phyloP scores from a whole-genome alignment of 2,797 vertebrate genomes.

The Myoxocephalus aenaeus region DNA sequence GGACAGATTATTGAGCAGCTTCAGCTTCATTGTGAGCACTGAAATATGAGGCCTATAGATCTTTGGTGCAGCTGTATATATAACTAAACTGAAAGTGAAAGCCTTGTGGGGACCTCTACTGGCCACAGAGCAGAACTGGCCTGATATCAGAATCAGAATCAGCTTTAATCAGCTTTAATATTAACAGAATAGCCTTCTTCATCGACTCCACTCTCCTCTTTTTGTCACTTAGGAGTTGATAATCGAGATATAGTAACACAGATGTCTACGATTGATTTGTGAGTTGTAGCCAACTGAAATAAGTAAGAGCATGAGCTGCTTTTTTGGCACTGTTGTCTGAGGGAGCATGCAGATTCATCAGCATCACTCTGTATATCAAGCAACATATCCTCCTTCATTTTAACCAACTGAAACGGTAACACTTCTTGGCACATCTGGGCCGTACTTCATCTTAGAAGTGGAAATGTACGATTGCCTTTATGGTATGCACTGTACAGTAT shows the following conservation, averaged over 20 bases:
- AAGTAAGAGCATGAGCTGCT: slow-evolving; percentile 23
- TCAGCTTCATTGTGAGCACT: slow-evolving; percentile 26
- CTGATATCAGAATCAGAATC: no score
- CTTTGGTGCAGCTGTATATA: slow-evolving; percentile 74
- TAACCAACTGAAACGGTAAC: background rate
- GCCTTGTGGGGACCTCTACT: slow-evolving; percentile 74
- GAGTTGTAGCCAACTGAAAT: slow-evolving; percentile 33
- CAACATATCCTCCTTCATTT: slow-evolving; percentile 43
- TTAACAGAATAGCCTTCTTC: background rate
- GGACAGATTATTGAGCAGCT: slow-evolving; percentile 31
- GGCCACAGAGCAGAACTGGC: slow-evolving; percentile 59
- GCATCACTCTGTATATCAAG: slow-evolving; percentile 33
- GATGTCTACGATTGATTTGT: slow-evolving; percentile 19
- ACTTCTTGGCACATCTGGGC: slow-evolving; percentile 33
- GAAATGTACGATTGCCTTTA: slow-evolving; percentile 40
- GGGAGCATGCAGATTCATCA: slow-evolving; percentile 60
- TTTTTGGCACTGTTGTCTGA: slow-evolving; percentile 74
- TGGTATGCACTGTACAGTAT: slow-evolving; percentile 60
- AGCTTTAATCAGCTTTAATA: no score
- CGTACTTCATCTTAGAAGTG: slow-evolving; percentile 37
- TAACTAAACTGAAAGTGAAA: slow-evolving; percentile 52
- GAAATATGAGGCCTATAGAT: slow-evolving; percentile 62
- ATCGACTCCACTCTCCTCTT: background rate
- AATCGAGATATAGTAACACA: slow-evolving; percentile 14
- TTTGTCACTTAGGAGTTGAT: slow-evolving; percentile 17